Evolutionary conservation across 2,888 invertebrate species (phyloP), one percentile per base, ranked within the genome.

Genomic region (Calliphora vomitoria): DNA sequence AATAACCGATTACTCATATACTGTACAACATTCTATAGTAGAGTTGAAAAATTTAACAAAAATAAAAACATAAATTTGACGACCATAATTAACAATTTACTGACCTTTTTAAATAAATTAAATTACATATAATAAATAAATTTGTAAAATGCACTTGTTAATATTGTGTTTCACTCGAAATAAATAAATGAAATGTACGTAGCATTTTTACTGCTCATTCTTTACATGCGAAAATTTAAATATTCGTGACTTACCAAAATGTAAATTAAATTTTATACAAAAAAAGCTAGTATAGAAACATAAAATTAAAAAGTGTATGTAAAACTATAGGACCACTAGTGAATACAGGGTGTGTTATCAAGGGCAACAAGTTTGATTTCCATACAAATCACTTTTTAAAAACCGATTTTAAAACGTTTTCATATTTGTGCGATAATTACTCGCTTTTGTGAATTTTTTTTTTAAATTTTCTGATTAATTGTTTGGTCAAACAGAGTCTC

Each of bases 211-310:
- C 38, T 13, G 18, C 31, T 53, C 8, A 53, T 31, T 35, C 11
- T 35, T 8, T 69, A 20, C 18, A 71, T 18, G 38, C 25, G 20
- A 55, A 41, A 41, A 72, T 81, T 81, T 50, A 53, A 81, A 81
- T 81, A 72, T 62, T 81, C 81, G 81, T 81, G 81, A 81, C 64
- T 64, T 62, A 81, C 13, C 72, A 81, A 64, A 72, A 72, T 71
- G 71, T 50, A 71, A 50, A 53, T 81, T 18, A 13, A 72, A 53
- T 38, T 50, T 41, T 68, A 68, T 47, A 31, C 50, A 47, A 69
- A 69, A 25, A 68, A 69, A 13, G 10, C 44, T 31, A 47, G 68
- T 4, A 25, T 69, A 31, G 25, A n/a, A 35, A 62, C 8, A 62
- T n/a, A n/a, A 25, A 66, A 13, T 66, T 20, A 66, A 44, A 66